Evolutionary conservation across 2,888 invertebrate species (phyloP).

Genomic region (Drosophila ochracea): DNA sequence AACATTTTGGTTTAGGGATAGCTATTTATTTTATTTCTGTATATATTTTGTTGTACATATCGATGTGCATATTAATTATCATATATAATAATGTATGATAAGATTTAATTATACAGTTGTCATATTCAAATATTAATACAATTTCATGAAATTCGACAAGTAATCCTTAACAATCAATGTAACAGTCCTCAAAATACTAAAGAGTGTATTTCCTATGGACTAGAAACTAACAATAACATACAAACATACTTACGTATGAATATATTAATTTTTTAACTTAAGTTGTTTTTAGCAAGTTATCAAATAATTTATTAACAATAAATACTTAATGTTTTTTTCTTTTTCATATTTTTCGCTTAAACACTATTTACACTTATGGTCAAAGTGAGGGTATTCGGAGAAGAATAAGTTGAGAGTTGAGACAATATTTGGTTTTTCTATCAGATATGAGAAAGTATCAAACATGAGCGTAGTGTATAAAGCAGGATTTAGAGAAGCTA

Average conservation of each 20-base stretch:
- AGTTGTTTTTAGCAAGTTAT: constrained; percentile 23
- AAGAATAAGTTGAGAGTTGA: constrained; percentile 12
- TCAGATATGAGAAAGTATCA: constrained; percentile 5
- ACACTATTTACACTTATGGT: constrained; percentile 44
- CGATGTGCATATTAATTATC: constrained; percentile 23
- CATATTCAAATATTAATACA: constrained; percentile 33
- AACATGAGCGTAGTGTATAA: constrained; percentile 1
- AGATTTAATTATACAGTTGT: constrained; percentile 30
- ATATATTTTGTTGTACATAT: constrained; percentile 34
- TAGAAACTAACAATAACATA: constrained; percentile 53
- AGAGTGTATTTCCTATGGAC: constrained; percentile 45
- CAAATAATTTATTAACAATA: constrained; percentile 49
- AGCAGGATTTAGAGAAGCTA: constrained; percentile 17
- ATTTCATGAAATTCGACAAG: constrained; percentile 38
- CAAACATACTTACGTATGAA: constrained; percentile 24
- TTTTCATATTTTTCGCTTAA: constrained; percentile 8
- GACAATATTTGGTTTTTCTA: constrained; percentile 13
- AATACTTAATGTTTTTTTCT: constrained; percentile 32
- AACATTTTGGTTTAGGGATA: constrained; percentile 18
- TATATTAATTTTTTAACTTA: constrained; percentile 18
- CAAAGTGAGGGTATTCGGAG: constrained; percentile 28
- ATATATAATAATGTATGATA: constrained; percentile 40
- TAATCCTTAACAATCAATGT: constrained; percentile 50
- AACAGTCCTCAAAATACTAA: constrained; percentile 54
- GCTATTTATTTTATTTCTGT: constrained; percentile 29